Evolutionary conservation across 2,797 vertebrate genomes (phyloP).

Genomic region (Zalophus californianus): DNA sequence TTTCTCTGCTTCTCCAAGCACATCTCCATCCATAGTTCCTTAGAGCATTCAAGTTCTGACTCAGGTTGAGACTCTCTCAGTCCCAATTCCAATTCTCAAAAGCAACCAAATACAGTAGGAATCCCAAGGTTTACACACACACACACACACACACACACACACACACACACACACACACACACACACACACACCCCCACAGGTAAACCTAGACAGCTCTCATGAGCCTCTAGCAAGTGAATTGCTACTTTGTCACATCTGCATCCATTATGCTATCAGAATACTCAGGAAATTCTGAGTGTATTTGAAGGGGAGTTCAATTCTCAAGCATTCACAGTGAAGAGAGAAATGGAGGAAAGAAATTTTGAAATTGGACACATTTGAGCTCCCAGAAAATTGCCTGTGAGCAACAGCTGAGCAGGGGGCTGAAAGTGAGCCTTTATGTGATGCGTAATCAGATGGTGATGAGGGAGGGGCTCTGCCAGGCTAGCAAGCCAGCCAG

Average conservation of each 20-base stretch:
- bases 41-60: not conserved
- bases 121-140: not conserved
- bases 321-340: not conserved
- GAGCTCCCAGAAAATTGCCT: conserved; percentile 63
- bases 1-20: not conserved
- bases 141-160: not conserved
- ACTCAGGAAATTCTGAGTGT: conserved; percentile 29
- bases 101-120: not conserved
- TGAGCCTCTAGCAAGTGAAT: not conserved
- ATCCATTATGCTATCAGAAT: conserved; percentile 50
- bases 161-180: not conserved
- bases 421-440: not conserved
- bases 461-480: conserved; percentile 4
- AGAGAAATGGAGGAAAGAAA: not conserved
- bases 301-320: conserved; percentile 27
- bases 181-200: not conserved
- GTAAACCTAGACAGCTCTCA: not conserved
- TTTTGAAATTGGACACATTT: conserved; percentile 26
- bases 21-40: not conserved
- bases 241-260: not conserved
- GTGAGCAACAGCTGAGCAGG: conserved; percentile 55
- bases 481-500: conserved; percentile 27
- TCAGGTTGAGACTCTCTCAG: not conserved
- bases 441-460: conserved; percentile 58
- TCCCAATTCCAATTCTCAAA: conserved; percentile 13